These are phyloP conservation scores for Tenthredo amoena DNA, from an alignment of 2,888 invertebrate genomes.

Conservation along the genomic window DNA sequence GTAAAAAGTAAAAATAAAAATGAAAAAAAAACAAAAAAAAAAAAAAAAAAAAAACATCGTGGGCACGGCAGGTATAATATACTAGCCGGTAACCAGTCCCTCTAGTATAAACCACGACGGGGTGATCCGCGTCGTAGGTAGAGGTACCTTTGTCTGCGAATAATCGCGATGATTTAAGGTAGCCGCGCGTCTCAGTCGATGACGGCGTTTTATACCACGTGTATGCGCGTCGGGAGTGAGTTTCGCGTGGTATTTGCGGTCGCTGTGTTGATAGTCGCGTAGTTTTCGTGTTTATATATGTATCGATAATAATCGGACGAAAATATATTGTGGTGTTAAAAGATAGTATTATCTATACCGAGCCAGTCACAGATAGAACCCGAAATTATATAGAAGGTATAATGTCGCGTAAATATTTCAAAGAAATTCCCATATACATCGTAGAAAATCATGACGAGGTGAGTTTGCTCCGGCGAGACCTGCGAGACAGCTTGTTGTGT, in stretches of 20 bases:
- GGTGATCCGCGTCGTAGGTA: slow-evolving; percentile 1
- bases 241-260: slow-evolving; percentile 54
- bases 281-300: neutral
- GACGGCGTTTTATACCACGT: slow-evolving; percentile 63
- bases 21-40: neutral
- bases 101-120: neutral
- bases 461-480: slow-evolving; percentile 34
- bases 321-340: neutral
- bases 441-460: slow-evolving; percentile 91
- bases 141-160: slow-evolving; percentile 54
- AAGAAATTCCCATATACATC: slow-evolving; percentile 87
- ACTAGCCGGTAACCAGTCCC: slow-evolving; percentile 32
- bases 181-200: slow-evolving; percentile 68
- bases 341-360: neutral
- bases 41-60: neutral
- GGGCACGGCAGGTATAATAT: neutral
- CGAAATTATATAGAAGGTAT: neutral
- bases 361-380: neutral
- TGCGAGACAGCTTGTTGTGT: neutral
- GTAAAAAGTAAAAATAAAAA: neutral
- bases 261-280: slow-evolving; percentile 58
- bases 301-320: neutral
- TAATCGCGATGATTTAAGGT: slow-evolving; percentile 65
- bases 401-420: slow-evolving; percentile 78
- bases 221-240: slow-evolving; percentile 66